Evolutionary conservation across 2,888 invertebrate genomes (phyloP), one percentile per base, ranked within the genome.

Genomic region (Tiphia femorata): DNA sequence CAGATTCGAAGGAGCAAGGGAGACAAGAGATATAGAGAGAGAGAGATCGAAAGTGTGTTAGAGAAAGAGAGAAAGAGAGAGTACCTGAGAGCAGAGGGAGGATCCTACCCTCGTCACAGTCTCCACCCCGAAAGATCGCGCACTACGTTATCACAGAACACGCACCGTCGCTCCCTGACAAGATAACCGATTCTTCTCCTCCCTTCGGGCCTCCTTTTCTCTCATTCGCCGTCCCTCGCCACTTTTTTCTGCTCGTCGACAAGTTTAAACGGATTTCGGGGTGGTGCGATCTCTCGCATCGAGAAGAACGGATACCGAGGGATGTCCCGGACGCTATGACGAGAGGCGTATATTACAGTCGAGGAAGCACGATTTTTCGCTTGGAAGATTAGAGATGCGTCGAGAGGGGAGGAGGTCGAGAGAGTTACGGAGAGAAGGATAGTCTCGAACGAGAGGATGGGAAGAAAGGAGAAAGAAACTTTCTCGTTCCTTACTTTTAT

Each of bases 141-240:
- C 63, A 35, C 16, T 37, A 43, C 47, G 41, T 58, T 64, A 63
- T 67, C 66, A 67, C 66, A 63, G 62, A 67, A 55, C 49, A 57
- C 56, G 49, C 56, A 66, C 65, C 52, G 47, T 29, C 21, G 38
- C 48, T 48, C 42, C 29, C 19, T 37, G 25, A 49, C 30, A 21
- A 46, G 51, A 51, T 55, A 55, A 50, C 43, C 25, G 51, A 61
- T 59, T 40, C 49, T 59, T 51, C 52, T 56, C 51, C 43, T 55
- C 54, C 47, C 47, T 49, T 50, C 50, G 35, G 19, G n/a, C 44
- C 48, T 48, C 41, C 41, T 56, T 52, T 50, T n/a, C n/a, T n/a
- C n/a, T 56, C 58, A 54, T 51, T 54, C 58, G 42, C 42, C 33
- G 37, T 60, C 58, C 37, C 49, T 12, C 33, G 27, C 16, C 37